Percentiles rank a stretch among this genome's conserved stretches.
phyloP scores from a whole-genome alignment of 2,113 vertebrate species.

The Phalacrocorax brasilianus region DNA sequence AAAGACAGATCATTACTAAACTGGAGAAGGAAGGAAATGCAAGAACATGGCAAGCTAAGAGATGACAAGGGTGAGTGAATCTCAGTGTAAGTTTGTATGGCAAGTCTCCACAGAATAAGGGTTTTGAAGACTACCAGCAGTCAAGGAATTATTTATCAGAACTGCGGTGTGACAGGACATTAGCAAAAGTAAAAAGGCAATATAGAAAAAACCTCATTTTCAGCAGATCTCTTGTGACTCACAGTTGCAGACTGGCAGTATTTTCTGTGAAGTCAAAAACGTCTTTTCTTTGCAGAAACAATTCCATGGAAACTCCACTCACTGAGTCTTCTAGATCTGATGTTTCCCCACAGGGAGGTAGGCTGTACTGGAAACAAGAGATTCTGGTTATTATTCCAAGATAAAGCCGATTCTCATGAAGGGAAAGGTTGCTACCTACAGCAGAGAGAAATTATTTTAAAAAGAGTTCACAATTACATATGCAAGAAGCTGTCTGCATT shows the following conservation, averaged over 20 bases:
- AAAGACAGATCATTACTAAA: not conserved
- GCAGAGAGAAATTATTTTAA: not conserved
- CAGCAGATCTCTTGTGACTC: not conserved
- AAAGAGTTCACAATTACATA: not conserved
- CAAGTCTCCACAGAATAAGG: not conserved
- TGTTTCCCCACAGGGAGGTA: not conserved
- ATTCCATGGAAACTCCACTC: conserved; percentile 24
- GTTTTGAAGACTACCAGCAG: not conserved
- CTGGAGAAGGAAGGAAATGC: not conserved
- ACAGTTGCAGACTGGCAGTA: not conserved
- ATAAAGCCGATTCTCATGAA: not conserved
- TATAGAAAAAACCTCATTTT: not conserved
- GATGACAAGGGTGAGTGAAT: not conserved
- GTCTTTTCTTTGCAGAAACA: conserved; percentile 18
- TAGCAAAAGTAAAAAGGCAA: not conserved
- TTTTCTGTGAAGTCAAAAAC: conserved; percentile 25
- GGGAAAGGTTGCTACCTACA: not conserved
- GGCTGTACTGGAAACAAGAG: conserved; percentile 14
- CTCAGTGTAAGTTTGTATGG: not conserved
- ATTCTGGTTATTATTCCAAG: conserved; percentile 27
- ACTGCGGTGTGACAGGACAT: not conserved
- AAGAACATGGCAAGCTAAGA: not conserved
- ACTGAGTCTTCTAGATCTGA: conserved; percentile 2
- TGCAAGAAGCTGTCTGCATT: conserved; percentile 3
- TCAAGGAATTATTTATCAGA: conserved; percentile 11